phyloP scores from a whole-genome alignment of 2,888 invertebrate species.

The Aphodius granarius region DNA sequence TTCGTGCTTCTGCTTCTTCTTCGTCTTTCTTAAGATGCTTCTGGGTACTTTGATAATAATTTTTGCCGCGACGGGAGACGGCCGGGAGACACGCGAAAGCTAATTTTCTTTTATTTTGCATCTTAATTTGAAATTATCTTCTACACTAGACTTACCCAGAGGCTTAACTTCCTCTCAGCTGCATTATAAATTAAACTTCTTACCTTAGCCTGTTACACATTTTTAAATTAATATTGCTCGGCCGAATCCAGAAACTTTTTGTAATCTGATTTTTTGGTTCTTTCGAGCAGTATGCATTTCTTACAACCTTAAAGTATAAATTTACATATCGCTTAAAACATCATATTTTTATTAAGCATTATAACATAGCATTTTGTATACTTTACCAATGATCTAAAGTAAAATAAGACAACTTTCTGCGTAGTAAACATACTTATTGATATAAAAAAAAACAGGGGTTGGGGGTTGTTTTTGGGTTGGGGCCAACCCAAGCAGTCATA shows the following conservation, averaged over 20 bases:
- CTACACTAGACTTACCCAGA: constrained; percentile 15
- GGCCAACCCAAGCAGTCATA: too few species aligned
- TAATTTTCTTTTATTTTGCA: constrained; percentile 34
- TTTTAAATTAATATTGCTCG: constrained; percentile 13
- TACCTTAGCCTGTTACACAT: background rate
- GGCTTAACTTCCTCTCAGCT: constrained; percentile 1
- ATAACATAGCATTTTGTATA: too few species aligned
- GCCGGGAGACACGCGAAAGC: background rate
- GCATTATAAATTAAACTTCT: constrained; percentile 13
- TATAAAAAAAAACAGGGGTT: too few species aligned
- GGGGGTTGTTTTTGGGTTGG: too few species aligned
- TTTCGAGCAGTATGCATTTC: background rate
- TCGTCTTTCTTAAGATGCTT: background rate
- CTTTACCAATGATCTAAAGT: too few species aligned
- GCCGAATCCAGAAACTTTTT: background rate
- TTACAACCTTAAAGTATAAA: too few species aligned
- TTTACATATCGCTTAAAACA: too few species aligned
- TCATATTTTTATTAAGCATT: too few species aligned
- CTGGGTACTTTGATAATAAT: background rate
- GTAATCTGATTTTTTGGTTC: background rate
- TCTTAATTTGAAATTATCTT: constrained; percentile 34
- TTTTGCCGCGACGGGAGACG: background rate
- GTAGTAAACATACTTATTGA: too few species aligned
- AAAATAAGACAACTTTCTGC: too few species aligned
- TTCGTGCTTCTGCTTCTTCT: background rate